Evolutionary conservation across 2,113 vertebrate genomes (phyloP).

Genomic region (Cryptomyrus ogoouensis): DNA sequence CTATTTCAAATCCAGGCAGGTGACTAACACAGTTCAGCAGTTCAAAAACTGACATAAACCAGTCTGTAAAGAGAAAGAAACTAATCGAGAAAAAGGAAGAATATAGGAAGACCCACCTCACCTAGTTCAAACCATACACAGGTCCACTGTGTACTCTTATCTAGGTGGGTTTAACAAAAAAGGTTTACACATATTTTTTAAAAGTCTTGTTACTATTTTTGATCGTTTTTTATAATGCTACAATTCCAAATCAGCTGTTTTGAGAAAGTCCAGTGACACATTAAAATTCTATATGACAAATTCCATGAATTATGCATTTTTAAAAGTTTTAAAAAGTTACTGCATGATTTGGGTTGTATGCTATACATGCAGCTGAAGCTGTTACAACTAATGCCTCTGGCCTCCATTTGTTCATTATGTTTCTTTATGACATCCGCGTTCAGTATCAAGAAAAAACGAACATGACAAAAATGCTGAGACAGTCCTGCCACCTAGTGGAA

Average conservation of each 20-base stretch:
- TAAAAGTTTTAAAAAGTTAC: background rate
- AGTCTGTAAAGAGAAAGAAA: background rate
- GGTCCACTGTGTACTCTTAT: background rate
- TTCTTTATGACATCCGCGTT: background rate
- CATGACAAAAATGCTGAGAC: background rate
- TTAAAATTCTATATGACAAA: background rate
- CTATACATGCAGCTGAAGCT: background rate
- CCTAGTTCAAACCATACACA: background rate
- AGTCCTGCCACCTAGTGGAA: constrained; percentile 12
- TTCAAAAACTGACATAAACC: background rate
- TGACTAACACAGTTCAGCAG: background rate
- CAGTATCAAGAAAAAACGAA: background rate
- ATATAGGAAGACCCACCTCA: background rate
- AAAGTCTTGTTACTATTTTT: background rate
- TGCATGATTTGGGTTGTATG: background rate
- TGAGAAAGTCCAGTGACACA: background rate
- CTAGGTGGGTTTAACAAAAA: background rate
- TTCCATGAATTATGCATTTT: background rate
- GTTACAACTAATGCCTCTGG: background rate
- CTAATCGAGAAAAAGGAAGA: background rate
- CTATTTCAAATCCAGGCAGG: background rate
- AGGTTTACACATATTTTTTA: background rate
- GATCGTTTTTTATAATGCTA: background rate
- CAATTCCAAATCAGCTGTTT: background rate
- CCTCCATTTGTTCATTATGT: background rate